A percentile compares a stretch with the other conserved stretches of the same genome.
Evolutionary conservation across 1,140 invertebrate species (phyloP).

Genomic region (Octopus bimaculoides): DNA sequence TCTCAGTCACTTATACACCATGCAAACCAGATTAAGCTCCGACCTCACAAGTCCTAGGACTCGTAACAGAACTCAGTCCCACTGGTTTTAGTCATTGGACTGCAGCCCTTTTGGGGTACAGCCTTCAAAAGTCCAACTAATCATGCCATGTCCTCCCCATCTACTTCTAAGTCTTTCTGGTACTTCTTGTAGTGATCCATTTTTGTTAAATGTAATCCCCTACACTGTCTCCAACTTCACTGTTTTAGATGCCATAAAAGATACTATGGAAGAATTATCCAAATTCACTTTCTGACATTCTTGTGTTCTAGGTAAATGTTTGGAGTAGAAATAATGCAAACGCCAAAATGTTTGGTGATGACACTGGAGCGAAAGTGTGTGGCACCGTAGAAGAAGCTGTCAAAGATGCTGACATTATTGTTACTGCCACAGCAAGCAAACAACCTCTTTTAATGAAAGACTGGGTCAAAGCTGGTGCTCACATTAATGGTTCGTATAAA

Average conservation of each 20-base stretch:
- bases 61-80: too few relatives aligned
- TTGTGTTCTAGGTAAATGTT: slow-evolving; percentile 55
- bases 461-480: slow-evolving; percentile 61
- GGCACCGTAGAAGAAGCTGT: slow-evolving; percentile 57
- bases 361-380: slow-evolving; percentile 48
- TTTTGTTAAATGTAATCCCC: not conserved
- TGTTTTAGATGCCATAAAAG: not conserved
- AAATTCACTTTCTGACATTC: not conserved
- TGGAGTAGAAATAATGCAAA: slow-evolving; percentile 61
- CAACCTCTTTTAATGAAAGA: slow-evolving; percentile 57
- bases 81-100: too few relatives aligned
- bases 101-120: too few relatives aligned
- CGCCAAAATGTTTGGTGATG: slow-evolving; percentile 55
- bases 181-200: not conserved
- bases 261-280: not conserved
- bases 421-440: slow-evolving; percentile 59
- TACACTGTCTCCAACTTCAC: not conserved
- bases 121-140: too few relatives aligned
- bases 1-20: too few relatives aligned
- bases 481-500: slow-evolving; percentile 57
- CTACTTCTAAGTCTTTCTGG: not conserved
- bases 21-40: too few relatives aligned
- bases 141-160: not conserved
- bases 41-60: too few relatives aligned
- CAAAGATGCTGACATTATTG: slow-evolving; percentile 62